Conservation (phyloP, 2,797 vertebrate species). For the Amniataba percoides region DNA sequence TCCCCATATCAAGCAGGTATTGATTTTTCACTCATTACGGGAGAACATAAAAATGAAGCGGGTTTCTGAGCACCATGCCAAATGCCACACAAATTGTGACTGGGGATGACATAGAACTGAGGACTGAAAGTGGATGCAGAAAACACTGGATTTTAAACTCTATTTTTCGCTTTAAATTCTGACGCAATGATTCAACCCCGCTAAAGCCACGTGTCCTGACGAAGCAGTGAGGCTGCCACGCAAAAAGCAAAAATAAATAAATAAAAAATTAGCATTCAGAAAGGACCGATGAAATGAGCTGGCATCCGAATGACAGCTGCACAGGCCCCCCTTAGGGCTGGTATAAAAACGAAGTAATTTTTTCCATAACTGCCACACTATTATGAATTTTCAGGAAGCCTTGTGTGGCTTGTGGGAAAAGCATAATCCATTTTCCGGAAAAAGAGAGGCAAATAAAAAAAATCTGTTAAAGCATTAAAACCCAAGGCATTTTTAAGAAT, state of each 20-base stretch:
- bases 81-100: slow-evolving; percentile 64
- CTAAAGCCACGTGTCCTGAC: neutral
- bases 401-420: slow-evolving; percentile 54
- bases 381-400: slow-evolving; percentile 64
- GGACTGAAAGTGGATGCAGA: slow-evolving; percentile 29
- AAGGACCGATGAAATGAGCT: slow-evolving; percentile 43
- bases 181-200: slow-evolving; percentile 23
- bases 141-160: slow-evolving; percentile 16
- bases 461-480: slow-evolving; percentile 45
- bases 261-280: slow-evolving; percentile 26
- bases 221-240: neutral
- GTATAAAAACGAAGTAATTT: slow-evolving; percentile 47
- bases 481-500: slow-evolving; percentile 39
- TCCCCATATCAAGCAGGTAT: slow-evolving; percentile 73
- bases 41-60: slow-evolving; percentile 74
- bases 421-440: slow-evolving; percentile 49
- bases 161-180: slow-evolving; percentile 23
- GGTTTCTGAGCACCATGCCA: slow-evolving; percentile 69
- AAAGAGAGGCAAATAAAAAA: slow-evolving; percentile 36
- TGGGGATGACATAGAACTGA: slow-evolving; percentile 45
- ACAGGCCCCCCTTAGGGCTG: slow-evolving; percentile 48
- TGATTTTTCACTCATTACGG: slow-evolving; percentile 80
- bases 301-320: slow-evolving; percentile 54
- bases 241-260: neutral
- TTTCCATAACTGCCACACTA: slow-evolving; percentile 43